A percentile compares a stretch with the other conserved stretches of the same genome.
Evolutionary conservation across 2,888 invertebrate genomes (phyloP).

Genomic region (Agrilus mali): DNA sequence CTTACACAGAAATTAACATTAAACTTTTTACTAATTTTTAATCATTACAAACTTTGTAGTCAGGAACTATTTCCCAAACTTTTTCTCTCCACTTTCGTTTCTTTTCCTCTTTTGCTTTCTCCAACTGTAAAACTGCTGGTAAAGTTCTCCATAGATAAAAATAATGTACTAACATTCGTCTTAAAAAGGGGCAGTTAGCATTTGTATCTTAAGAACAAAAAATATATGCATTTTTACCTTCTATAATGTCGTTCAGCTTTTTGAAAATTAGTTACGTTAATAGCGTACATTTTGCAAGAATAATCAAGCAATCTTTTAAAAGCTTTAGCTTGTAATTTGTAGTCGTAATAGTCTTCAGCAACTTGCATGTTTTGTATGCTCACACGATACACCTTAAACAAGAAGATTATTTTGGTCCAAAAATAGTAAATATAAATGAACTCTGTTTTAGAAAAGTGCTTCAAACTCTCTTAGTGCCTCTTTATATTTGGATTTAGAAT

Average conservation of each 20-base stretch:
- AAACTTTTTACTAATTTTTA: conserved; percentile 5
- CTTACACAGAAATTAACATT: not conserved
- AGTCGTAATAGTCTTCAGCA: conserved; percentile 58
- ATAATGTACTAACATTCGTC: conserved; percentile 29
- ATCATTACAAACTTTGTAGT: conserved; percentile 42
- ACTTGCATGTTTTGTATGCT: conserved; percentile 48
- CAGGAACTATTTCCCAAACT: conserved; percentile 58
- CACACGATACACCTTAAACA: conserved; percentile 34
- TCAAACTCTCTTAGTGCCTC: too few species aligned
- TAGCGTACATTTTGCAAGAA: conserved; percentile 20
- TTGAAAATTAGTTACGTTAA: conserved; percentile 17
- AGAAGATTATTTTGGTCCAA: not conserved
- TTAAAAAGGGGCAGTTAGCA: conserved; percentile 16
- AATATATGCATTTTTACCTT: conserved; percentile 27
- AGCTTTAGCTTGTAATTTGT: conserved; percentile 26
- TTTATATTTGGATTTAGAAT: too few species aligned
- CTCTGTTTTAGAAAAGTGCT: too few species aligned
- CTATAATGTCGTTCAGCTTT: conserved; percentile 37
- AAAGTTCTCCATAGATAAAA: conserved; percentile 50
- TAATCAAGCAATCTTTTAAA: conserved; percentile 26
- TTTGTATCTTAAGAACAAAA: not conserved
- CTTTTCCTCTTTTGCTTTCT: conserved; percentile 53
- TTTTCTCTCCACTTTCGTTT: conserved; percentile 58
- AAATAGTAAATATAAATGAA: conserved; percentile 1
- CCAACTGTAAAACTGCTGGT: conserved; percentile 48